A percentile compares a stretch with the other conserved stretches of the same genome.
Conservation (phyloP, 2,113 vertebrate species). For the Bambusicola thoracicus region DNA sequence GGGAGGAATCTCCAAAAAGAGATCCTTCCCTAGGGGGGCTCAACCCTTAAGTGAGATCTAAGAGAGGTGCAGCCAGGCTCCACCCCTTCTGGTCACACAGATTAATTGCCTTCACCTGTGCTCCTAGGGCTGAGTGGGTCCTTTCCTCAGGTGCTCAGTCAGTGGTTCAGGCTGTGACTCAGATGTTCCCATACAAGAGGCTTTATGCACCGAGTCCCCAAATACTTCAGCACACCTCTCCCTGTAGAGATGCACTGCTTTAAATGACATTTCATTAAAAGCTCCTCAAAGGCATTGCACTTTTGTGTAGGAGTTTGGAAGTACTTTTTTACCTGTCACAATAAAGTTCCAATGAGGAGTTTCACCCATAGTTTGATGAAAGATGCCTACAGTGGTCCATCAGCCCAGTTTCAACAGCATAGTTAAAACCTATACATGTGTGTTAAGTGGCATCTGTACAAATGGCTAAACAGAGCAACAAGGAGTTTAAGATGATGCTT, state of each 20-base stretch:
- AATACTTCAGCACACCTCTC: neutral
- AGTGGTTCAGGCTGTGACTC: too few relatives aligned
- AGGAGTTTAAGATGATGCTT: neutral
- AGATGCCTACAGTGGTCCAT: neutral
- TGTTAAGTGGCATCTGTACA: neutral
- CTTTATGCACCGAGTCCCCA: neutral
- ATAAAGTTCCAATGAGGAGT: neutral
- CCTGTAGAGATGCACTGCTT: neutral
- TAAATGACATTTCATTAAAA: neutral
- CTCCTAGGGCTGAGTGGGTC: too few relatives aligned
- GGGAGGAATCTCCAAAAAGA: too few relatives aligned
- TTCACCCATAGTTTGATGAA: neutral
- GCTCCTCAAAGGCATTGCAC: neutral
- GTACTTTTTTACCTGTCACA: neutral
- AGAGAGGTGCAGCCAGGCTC: too few relatives aligned
- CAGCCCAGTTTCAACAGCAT: neutral
- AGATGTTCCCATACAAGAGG: neutral
- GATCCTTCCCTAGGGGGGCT: too few relatives aligned
- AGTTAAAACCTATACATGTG: rapidly evolving
- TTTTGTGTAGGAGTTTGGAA: neutral
- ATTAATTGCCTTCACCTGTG: too few relatives aligned
- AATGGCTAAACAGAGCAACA: neutral
- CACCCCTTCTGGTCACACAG: too few relatives aligned
- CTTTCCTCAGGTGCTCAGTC: too few relatives aligned
- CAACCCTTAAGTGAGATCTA: too few relatives aligned